These are phyloP conservation scores for Hemithea aestivaria DNA, from an alignment of 2,888 invertebrate genomes.

Conservation along the genomic window DNA sequence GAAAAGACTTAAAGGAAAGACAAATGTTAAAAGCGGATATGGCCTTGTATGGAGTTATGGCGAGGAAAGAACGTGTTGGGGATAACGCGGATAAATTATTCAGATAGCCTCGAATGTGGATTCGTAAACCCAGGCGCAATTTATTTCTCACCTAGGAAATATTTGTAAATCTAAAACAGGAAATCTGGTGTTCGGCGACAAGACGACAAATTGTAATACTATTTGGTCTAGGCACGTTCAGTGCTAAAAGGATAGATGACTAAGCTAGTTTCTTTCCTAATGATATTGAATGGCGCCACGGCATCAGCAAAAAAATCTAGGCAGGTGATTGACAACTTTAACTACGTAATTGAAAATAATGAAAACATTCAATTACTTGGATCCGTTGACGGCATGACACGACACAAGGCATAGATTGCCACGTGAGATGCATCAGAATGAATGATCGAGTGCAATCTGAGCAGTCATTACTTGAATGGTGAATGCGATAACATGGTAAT, in stretches of 20 bases:
- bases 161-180: constrained; percentile 4
- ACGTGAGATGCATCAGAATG: constrained; percentile 32
- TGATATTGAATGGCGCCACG: constrained; percentile 47
- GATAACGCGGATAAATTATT: constrained; percentile 26
- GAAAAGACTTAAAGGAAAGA: constrained; percentile 29
- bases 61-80: constrained; percentile 31
- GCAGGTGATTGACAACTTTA: constrained; percentile 42
- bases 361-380: constrained; percentile 39
- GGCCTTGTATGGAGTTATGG: constrained; percentile 25
- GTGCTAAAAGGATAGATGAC: constrained; percentile 12
- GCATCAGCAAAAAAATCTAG: constrained; percentile 44
- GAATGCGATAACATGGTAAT: constrained; percentile 27
- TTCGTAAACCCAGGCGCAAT: constrained; percentile 9
- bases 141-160: constrained; percentile 12
- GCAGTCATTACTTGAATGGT: constrained; percentile 23
- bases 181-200: constrained; percentile 1
- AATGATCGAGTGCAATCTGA: constrained; percentile 28
- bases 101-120: constrained; percentile 23
- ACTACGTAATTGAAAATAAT: constrained; percentile 45
- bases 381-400: constrained; percentile 18
- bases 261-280: constrained; percentile 29
- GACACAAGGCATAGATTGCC: constrained; percentile 31
- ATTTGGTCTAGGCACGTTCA: not conserved
- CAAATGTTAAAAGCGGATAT: constrained; percentile 26
- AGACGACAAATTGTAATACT: not conserved